phyloP scores from a whole-genome alignment of 2,797 vertebrate genomes.

The Sebastes kiyomatsui region DNA sequence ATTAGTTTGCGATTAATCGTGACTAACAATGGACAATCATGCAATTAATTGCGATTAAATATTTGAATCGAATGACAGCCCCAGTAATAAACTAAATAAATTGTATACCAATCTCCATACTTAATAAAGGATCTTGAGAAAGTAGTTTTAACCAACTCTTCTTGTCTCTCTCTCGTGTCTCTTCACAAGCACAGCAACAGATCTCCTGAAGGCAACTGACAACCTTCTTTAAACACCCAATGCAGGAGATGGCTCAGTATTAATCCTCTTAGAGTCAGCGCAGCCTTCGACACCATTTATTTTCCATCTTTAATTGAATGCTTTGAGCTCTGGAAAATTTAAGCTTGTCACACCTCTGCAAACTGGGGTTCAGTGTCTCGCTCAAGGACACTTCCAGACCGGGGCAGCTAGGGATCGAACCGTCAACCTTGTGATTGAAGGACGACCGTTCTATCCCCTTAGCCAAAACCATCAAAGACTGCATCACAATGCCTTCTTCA shows the following conservation, averaged over 20 bases:
- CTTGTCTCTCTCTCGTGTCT: background rate
- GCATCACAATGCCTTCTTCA: background rate
- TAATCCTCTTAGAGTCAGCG: slow-evolving; percentile 33
- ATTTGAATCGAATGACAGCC: too few species aligned
- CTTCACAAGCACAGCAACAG: slow-evolving; percentile 8
- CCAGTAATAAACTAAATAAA: background rate
- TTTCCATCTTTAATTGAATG: slow-evolving; percentile 13
- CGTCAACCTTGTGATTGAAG: background rate
- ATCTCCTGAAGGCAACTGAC: background rate
- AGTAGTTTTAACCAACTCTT: background rate
- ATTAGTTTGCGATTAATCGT: too few species aligned
- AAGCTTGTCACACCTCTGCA: background rate
- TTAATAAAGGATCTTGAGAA: background rate
- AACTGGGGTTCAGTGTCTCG: background rate
- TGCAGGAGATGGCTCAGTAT: slow-evolving; percentile 1
- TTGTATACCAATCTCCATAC: background rate
- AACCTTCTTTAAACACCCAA: background rate
- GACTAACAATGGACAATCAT: too few species aligned
- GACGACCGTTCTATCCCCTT: background rate
- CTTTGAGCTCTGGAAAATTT: background rate
- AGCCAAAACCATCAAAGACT: background rate
- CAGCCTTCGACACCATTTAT: slow-evolving; percentile 21
- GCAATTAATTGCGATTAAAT: too few species aligned
- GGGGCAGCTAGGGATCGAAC: too few species aligned
- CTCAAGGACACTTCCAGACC: background rate